phyloP scores from a whole-genome alignment of 2,113 vertebrate genomes.

The Galemys pyrenaicus region DNA sequence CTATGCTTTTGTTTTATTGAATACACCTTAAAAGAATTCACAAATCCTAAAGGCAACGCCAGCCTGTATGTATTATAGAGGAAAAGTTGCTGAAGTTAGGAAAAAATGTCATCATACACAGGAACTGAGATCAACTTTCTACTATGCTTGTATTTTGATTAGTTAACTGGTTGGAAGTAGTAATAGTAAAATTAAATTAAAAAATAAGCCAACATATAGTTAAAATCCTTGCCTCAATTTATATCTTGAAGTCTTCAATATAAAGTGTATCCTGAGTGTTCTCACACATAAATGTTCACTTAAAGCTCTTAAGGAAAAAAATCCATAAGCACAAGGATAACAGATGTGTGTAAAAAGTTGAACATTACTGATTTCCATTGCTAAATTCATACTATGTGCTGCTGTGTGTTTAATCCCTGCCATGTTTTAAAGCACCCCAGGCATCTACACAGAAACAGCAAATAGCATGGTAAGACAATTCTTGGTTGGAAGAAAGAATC shows the following conservation, averaged over 20 bases:
- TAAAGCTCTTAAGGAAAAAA: not conserved
- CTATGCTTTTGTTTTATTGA: not conserved
- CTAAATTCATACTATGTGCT: not conserved
- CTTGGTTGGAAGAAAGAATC: not conserved
- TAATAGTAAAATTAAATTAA: not conserved
- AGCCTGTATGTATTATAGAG: not conserved
- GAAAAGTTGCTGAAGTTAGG: not conserved
- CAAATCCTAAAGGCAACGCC: not conserved
- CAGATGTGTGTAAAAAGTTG: not conserved
- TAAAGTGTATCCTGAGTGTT: not conserved
- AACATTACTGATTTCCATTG: not conserved
- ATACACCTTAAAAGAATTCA: not conserved
- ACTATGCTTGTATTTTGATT: constrained; percentile 16
- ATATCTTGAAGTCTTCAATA: not conserved
- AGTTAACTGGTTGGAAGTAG: not conserved
- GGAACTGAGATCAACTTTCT: not conserved
- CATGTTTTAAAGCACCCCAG: not conserved
- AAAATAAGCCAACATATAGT: not conserved
- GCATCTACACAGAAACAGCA: not conserved
- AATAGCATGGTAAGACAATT: not conserved
- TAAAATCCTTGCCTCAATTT: not conserved
- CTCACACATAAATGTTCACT: not conserved
- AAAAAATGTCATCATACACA: not conserved
- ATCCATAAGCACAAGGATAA: constrained; percentile 1
- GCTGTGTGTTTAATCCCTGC: not conserved